phyloP scores from a whole-genome alignment of 2,113 vertebrate species.

The Mus musculus region GRCm39 chrX:130530501-130531000 shows the following conservation, averaged over 20 bases:
- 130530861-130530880: slow-evolving; percentile 63
- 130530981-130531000: slow-evolving; percentile 60
- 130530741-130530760: slow-evolving; percentile 75
- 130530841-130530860: slow-evolving; percentile 79
- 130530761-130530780: slow-evolving; percentile 69
- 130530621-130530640: slow-evolving; percentile 58
- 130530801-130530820: slow-evolving; percentile 73
- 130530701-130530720: slow-evolving; percentile 54
- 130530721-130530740: slow-evolving; percentile 59
- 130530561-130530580: slow-evolving; percentile 28
- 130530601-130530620: slow-evolving; percentile 11
- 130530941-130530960: slow-evolving; percentile 65
- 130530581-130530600: slow-evolving; percentile 53
- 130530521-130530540: not conserved
- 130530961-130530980: slow-evolving; percentile 70
- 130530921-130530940: slow-evolving; percentile 72
- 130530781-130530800: slow-evolving; percentile 71
- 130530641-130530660: slow-evolving; percentile 1
- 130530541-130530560: slow-evolving; percentile 40
- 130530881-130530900: slow-evolving; percentile 52
- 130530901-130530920: slow-evolving; percentile 71
- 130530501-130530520: not conserved
- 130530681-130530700: slow-evolving; percentile 48
- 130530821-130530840: slow-evolving; percentile 76
- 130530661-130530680: not conserved